phyloP scores from a whole-genome alignment of 2,113 vertebrate species.

The Uropsilus gracilis region DNA sequence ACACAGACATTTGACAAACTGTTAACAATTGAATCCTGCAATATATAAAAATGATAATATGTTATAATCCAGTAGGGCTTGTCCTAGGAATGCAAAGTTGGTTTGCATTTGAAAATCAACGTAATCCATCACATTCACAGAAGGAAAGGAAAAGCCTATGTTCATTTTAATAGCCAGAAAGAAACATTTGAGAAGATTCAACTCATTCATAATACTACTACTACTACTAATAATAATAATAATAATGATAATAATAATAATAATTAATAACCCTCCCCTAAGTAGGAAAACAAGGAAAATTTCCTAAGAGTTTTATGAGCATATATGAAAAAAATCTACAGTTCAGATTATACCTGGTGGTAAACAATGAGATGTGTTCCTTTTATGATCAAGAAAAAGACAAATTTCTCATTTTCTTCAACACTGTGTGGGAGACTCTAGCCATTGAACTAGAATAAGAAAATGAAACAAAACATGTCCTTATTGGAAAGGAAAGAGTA shows the following conservation, averaged over 20 bases:
- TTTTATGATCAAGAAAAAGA: background rate
- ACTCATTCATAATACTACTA: background rate
- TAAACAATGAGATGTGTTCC: background rate
- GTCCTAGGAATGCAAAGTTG: slow-evolving; percentile 15
- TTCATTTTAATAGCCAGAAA: background rate
- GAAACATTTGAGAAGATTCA: background rate
- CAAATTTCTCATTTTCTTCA: background rate
- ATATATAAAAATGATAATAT: background rate
- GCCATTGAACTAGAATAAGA: background rate
- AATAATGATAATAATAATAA: too few species aligned
- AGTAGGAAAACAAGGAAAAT: background rate
- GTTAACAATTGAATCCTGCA: background rate
- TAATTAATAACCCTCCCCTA: background rate
- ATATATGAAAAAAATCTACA: background rate
- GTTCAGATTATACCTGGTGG: background rate
- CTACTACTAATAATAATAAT: too few species aligned
- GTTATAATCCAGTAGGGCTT: background rate
- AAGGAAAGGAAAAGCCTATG: background rate
- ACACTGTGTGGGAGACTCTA: background rate
- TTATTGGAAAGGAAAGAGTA: background rate
- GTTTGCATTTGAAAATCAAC: background rate
- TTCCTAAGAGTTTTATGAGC: background rate
- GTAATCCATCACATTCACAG: background rate
- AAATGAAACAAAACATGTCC: background rate
- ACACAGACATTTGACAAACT: background rate